phyloP scores from a whole-genome alignment of 2,113 vertebrate species.

The Eurystomus gularis region DNA sequence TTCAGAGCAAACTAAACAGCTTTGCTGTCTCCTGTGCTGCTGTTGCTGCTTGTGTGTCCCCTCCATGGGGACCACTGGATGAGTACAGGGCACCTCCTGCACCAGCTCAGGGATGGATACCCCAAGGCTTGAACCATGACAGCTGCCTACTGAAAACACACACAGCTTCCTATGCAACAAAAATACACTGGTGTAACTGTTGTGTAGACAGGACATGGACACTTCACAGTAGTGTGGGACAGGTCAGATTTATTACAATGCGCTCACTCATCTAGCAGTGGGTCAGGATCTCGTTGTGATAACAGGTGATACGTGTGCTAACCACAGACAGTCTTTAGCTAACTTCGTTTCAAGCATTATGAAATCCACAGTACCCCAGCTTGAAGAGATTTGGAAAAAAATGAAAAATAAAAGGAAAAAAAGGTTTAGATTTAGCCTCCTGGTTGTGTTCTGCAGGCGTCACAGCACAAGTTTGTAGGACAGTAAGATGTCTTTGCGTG shows the following conservation, averaged over 20 bases:
- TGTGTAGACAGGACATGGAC: accelerated
- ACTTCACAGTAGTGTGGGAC: not conserved
- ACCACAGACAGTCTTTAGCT: not conserved
- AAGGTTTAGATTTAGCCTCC: not conserved
- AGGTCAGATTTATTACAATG: not conserved
- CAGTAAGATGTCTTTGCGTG: not conserved
- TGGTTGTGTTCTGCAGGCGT: not conserved
- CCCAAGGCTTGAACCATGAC: not conserved
- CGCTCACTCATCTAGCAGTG: accelerated
- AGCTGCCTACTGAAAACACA: not conserved
- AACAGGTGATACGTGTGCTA: not conserved
- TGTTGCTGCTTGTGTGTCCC: not conserved
- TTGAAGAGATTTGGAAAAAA: not conserved
- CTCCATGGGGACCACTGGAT: not conserved
- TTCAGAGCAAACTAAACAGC: not conserved
- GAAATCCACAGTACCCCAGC: not conserved
- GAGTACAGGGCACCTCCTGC: not conserved
- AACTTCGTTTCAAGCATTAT: not conserved
- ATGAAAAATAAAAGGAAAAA: not conserved
- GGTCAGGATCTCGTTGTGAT: not conserved
- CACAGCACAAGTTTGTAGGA: not conserved
- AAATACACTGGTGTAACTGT: not conserved
- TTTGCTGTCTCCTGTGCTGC: not conserved
- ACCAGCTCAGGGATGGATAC: not conserved
- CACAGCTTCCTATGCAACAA: not conserved